Evolutionary conservation across 2,113 vertebrate genomes (phyloP).

Genomic region (Nycticebus coucang): DNA sequence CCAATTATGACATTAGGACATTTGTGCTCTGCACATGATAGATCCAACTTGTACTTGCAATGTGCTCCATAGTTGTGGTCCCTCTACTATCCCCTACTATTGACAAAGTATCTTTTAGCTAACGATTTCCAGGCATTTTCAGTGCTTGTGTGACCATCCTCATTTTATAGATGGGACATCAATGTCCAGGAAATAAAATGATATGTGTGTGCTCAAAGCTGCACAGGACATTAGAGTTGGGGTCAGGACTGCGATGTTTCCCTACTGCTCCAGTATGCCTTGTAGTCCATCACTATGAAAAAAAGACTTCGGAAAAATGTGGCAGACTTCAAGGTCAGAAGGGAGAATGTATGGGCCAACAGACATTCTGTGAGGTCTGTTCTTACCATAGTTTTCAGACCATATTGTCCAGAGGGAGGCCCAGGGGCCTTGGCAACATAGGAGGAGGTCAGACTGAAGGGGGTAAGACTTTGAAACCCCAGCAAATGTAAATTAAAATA

Average conservation of each 20-base stretch:
- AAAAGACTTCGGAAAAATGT: not conserved
- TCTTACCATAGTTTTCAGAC: not conserved
- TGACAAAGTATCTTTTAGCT: not conserved
- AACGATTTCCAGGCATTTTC: not conserved
- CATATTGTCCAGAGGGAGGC: not conserved
- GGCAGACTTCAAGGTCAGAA: not conserved
- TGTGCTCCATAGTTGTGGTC: no score
- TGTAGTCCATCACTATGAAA: not conserved
- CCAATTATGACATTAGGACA: no score
- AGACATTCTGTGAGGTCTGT: not conserved
- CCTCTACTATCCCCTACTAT: not conserved
- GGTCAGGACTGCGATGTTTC: not conserved
- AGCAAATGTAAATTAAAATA: not conserved
- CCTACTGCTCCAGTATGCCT: not conserved
- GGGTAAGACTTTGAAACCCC: not conserved
- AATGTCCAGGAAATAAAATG: not conserved
- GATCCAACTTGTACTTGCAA: no score
- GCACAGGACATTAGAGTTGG: not conserved
- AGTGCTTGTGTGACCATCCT: not conserved
- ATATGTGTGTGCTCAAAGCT: not conserved
- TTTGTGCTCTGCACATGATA: no score
- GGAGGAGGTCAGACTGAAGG: not conserved
- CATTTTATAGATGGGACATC: not conserved
- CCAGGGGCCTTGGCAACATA: not conserved
- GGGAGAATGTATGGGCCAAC: not conserved